Evolutionary conservation across 2,113 vertebrate genomes (phyloP), one percentile per base, ranked within the genome.

Genomic region (Vireo altiloquus): DNA sequence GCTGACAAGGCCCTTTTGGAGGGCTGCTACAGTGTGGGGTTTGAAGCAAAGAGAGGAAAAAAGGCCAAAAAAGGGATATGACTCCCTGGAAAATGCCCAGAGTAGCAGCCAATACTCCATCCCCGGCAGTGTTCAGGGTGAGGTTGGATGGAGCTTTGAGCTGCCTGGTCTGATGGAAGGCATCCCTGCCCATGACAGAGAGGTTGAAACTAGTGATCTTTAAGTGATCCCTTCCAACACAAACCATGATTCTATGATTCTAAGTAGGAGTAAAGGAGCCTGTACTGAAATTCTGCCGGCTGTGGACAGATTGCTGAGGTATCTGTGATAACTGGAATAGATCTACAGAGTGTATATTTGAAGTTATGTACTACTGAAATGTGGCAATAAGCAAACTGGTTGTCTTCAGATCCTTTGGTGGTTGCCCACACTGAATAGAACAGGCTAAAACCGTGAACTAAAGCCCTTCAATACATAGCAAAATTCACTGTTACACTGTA

Each of bases 41-140:
- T 40, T n/a, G 59, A 49, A 44, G 21, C 13, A 39, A 60, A 49
- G 39, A 18, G 10, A 27, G 20, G 13, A 1, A 13, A 64, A 53
- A 80, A 13, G 5, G 27, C 31, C 50, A 27, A 33, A 49, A 49
- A 27, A 23, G 7, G 6, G 8, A 57, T 50, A 33, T 33, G 22
- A 19, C 9, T 11, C 23, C 25, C 44, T 44, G 15, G 12, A 37
- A 57, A 30, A 50, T 20, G 17, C 15, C 37, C 22, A 44, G 18
- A 50, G 37, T 28, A 28, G 15, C 7, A 7, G 15, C 13, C 5
- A 12, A 9, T 44, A 9, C 11, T 50, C 6, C 39, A 23, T 28
- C 31, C 30, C 9, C 4, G 2, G 11, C 33, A 44, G 6, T 27
- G 27, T 17, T 56, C 31, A 50, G 28, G 42, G 7, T 0, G 2